A percentile compares a stretch with the other conserved stretches of the same genome.
Evolutionary conservation across 2,797 vertebrate species (phyloP).

Genomic region (Gadopsis bispinosus): DNA sequence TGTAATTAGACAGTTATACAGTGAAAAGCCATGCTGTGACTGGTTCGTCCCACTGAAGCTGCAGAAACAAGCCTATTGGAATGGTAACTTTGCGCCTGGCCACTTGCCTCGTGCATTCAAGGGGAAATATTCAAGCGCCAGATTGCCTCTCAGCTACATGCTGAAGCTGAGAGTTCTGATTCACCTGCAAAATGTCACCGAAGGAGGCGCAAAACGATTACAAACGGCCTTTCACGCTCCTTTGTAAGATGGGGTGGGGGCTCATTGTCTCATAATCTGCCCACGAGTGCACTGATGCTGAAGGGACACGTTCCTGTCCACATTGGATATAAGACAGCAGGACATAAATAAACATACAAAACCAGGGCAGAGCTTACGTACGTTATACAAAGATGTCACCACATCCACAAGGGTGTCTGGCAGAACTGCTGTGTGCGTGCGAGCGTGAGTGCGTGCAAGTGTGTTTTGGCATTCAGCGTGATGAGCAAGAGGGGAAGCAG

Average conservation of each 20-base stretch:
- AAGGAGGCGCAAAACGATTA: not conserved
- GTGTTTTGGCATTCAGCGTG: slow-evolving; percentile 51
- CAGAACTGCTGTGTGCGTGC: slow-evolving; percentile 31
- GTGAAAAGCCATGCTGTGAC: slow-evolving; percentile 24
- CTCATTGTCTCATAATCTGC: not conserved
- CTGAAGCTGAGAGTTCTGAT: not conserved
- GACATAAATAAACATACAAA: not conserved
- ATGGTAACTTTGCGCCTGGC: slow-evolving; percentile 1
- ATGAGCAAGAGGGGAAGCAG: slow-evolving; percentile 59
- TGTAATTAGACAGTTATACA: slow-evolving; percentile 55
- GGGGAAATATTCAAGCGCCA: not conserved
- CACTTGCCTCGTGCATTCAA: not conserved
- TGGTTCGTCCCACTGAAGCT: slow-evolving; percentile 41
- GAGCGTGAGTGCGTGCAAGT: slow-evolving; percentile 8
- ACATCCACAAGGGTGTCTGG: slow-evolving; percentile 19
- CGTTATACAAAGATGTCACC: slow-evolving; percentile 17
- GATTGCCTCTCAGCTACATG: not conserved
- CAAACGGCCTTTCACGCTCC: not conserved
- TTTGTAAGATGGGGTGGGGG: not conserved
- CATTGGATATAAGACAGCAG: not conserved
- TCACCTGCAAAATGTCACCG: not conserved
- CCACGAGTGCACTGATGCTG: not conserved
- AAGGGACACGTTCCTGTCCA: not conserved
- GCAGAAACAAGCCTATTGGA: slow-evolving; percentile 23
- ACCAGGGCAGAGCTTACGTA: slow-evolving; percentile 9